Base-by-base conservation (phyloP, 2,113 vertebrate genomes). In the Xyrauchen texanus region DNA sequence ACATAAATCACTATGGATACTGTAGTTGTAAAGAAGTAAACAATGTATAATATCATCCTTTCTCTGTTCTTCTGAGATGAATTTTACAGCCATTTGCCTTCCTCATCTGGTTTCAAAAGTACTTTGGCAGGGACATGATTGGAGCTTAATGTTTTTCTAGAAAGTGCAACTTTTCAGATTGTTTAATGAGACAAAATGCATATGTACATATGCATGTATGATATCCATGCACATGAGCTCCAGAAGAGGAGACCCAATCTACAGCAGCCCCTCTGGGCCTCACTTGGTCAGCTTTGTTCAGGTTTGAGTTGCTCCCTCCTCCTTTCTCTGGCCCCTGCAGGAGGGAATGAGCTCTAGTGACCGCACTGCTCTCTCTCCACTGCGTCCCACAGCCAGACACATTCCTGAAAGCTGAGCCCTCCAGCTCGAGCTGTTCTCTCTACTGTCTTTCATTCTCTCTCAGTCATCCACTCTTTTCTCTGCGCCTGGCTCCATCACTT, bases 361-460 rank as follows among this genome's bases (percentile, higher is more conserved):
- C 91, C 90, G 83, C 86, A 91, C 86, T 82, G 85, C 87, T 83
- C 83, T 88, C 86, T 86, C 88, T 89, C 87, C 85, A 88, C 85
- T 80, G 86, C 89, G 62, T 81, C 82, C 83, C 44, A 68, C 84
- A 49, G 88, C 89, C 91, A 93, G 89, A 88, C 78, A 84, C 91
- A 93, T 94, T 93, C 92, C 92, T 94, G 90, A 92, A 89, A 86
- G 81, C 88, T 90, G 89, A 93, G 87, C 88, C 86, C 77, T 84
- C 79, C 81, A 81, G 61, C 85, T 89, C 78, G 9, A 77, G 81
- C 77, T 81, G 79, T 80, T 85, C 86, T 84, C 76, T 86, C 79
- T 64, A 6, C 4, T 70, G 15, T 34, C 46, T 74, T 87, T 87
- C 84, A 55, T 69, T 82, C 82, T 84, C 65, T 78, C 78, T 82